A percentile compares a stretch with the other conserved stretches of the same genome.
Evolutionary conservation across 2,113 vertebrate genomes (phyloP).

Genomic region (Orthonyx spaldingii): DNA sequence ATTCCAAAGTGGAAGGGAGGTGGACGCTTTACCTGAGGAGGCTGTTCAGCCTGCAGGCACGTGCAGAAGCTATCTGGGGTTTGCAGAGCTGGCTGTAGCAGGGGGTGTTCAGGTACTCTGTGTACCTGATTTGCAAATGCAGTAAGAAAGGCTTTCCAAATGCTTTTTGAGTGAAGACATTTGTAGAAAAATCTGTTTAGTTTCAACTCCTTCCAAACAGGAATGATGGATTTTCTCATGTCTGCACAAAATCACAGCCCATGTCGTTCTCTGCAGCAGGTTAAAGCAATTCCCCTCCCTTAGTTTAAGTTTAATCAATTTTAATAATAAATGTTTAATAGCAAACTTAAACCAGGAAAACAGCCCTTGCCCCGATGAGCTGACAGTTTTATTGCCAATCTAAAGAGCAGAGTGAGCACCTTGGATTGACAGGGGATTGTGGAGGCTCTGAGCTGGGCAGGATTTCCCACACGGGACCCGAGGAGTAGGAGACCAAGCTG

Average conservation of each 20-base stretch:
- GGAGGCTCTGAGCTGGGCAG: background rate
- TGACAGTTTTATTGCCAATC: background rate
- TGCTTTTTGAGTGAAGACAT: background rate
- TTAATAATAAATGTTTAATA: background rate
- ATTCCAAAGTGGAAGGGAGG: background rate
- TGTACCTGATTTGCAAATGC: background rate
- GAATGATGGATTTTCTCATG: background rate
- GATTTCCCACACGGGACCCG: fast-evolving
- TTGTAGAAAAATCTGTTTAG: background rate
- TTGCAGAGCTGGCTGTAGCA: background rate
- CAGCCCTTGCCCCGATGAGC: background rate
- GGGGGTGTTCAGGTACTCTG: background rate
- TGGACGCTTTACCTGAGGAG: background rate
- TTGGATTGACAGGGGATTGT: fast-evolving
- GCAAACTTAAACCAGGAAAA: background rate
- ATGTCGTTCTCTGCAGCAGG: background rate
- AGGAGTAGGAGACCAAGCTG: fast-evolving
- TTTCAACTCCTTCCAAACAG: background rate
- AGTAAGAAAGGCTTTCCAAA: background rate
- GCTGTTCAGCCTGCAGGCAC: background rate
- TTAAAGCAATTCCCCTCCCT: background rate
- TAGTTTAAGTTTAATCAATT: background rate
- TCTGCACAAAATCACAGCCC: background rate
- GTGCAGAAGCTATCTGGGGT: background rate
- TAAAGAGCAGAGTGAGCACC: fast-evolving